Evolutionary conservation across 2,113 vertebrate species (phyloP), one percentile per base, ranked within the genome.

Genomic region (Hyla sarda): DNA sequence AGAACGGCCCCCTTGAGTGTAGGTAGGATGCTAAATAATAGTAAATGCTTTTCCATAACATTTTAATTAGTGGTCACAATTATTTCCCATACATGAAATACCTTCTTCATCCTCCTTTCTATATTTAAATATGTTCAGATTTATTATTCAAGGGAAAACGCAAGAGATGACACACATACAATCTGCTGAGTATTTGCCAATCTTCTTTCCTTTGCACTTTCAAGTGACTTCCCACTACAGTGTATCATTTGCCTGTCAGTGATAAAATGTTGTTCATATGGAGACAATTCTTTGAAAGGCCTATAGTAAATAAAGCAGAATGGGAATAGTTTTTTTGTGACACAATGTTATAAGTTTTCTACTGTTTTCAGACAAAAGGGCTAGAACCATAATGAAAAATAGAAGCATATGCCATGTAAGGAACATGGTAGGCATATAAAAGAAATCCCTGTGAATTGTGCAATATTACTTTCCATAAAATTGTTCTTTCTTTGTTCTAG

Each of bases 231-330:
- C 9, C 4, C 30, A 56, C 32, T 60, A 17, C 5, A 60, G 30
- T 17, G 16, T 78, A 52, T 34, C 50, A 78, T 78, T 78, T 56
- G 47, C 50, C 25, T 52, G 17, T 56, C 52, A 58, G 30, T 79
- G 10, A 56, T 60, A 30, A 54, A 32, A 58, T 41, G 32, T 8
- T 58, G 52, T 58, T 32, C 52, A 79, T 37, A 34, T 10, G 0
- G 21, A 58, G 30, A 58, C 28, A 37, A 79, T 23, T 58, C 52
- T 58, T 78, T 58, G 52, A 34, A 58, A 37, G 25, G n/a, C 48
- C 13, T 25, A 30, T 19, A 76, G 50, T 23, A 56, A 78, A 78
- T 78, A 56, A 67, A 37, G 56, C 52, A 79, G 50, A 58, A 41
- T 41, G 54, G 37, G 21, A 23, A n/a, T 23, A 10, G 30, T 73